Evolutionary conservation across 2,888 invertebrate species (phyloP).

Genomic region (Diplolepis rosae): DNA sequence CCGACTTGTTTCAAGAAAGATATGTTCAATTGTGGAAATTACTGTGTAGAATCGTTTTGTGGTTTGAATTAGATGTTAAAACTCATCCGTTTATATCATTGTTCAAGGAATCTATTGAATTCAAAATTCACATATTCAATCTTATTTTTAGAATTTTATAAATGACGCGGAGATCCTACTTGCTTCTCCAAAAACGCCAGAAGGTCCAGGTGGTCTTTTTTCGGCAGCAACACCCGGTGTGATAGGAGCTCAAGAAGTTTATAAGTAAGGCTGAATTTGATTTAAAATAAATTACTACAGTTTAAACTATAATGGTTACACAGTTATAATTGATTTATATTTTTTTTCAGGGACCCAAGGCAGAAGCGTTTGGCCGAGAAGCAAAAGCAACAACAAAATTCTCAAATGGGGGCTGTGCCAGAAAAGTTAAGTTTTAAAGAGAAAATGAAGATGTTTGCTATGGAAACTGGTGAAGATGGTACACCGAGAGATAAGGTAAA

Average conservation of each 20-base stretch:
- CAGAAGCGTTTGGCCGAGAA: slow-evolving; percentile 89
- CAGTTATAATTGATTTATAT: slow-evolving; percentile 20
- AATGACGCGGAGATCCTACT: slow-evolving; percentile 87
- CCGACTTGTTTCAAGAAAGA: background rate
- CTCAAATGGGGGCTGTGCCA: slow-evolving; percentile 81
- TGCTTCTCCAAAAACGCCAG: slow-evolving; percentile 84
- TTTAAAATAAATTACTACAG: background rate
- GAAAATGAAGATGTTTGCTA: slow-evolving; percentile 99
- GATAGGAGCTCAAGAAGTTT: slow-evolving; percentile 98
- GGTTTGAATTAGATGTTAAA: background rate
- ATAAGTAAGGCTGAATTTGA: slow-evolving; percentile 78
- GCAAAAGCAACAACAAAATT: slow-evolving; percentile 79
- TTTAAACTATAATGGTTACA: slow-evolving; percentile 4
- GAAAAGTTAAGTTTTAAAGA: slow-evolving; percentile 98
- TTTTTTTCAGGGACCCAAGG: slow-evolving; percentile 85
- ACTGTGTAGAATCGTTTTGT: slow-evolving; percentile 1
- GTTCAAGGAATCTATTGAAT: background rate
- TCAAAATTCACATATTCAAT: slow-evolving; percentile 5
- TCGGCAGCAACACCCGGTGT: slow-evolving; percentile 91
- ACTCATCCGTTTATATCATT: slow-evolving; percentile 20
- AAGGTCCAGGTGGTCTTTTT: slow-evolving; percentile 75
- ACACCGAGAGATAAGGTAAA: slow-evolving; percentile 97
- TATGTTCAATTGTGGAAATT: slow-evolving; percentile 25
- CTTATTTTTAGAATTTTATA: slow-evolving; percentile 81
- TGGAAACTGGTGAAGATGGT: slow-evolving; percentile 91